These are phyloP conservation scores for Drosophila pseudotakahashii DNA, from an alignment of 2,888 invertebrate genomes.

Conservation along the genomic window DNA sequence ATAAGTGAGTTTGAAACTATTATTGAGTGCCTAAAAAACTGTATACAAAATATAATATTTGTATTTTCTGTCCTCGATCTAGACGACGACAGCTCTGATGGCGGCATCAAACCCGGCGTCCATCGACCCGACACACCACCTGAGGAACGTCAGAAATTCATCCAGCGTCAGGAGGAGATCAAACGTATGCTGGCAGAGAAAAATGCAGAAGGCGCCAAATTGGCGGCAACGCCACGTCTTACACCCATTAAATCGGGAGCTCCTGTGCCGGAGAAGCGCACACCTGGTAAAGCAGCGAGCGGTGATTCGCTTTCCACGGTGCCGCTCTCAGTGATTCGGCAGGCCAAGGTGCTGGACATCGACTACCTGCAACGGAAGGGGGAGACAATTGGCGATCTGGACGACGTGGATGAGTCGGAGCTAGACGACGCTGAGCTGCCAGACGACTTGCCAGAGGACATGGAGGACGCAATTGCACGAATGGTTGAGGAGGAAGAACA, in stretches of 20 bases:
- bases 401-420: constrained; percentile 81
- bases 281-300: constrained; percentile 68
- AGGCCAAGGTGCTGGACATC: constrained; percentile 83
- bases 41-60: neutral
- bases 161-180: constrained; percentile 84
- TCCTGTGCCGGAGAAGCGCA: constrained; percentile 65
- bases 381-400: constrained; percentile 80
- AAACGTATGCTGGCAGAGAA: constrained; percentile 84
- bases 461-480: constrained; percentile 85
- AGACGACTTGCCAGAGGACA: constrained; percentile 85
- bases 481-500: constrained; percentile 88
- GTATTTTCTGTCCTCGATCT: neutral
- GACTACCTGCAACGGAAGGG: constrained; percentile 84
- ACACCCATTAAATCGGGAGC: constrained; percentile 76
- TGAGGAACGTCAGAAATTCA: constrained; percentile 84
- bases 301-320: constrained; percentile 83
- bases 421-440: constrained; percentile 83
- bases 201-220: constrained; percentile 83
- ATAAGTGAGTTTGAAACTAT: too few species aligned
- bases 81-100: constrained; percentile 84
- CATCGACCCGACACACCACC: constrained; percentile 84
- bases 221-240: constrained; percentile 81
- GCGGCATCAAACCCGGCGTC: constrained; percentile 84
- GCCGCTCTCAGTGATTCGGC: constrained; percentile 83
- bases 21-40: too few species aligned